Conservation (phyloP, 2,797 vertebrate genomes). For the Cichlasoma orientale region DNA sequence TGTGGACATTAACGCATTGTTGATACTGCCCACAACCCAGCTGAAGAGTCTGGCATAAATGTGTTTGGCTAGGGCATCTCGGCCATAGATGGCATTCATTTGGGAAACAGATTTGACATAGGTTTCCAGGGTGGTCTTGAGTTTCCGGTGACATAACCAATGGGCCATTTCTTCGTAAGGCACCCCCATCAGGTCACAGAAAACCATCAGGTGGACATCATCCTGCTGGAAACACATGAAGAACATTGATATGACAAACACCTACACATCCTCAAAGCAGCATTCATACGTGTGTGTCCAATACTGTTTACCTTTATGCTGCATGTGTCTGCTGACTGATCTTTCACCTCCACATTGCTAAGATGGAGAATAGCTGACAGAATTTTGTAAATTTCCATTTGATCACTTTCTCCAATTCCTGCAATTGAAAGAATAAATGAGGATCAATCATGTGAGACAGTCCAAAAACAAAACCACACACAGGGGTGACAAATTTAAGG, state of each 20-base stretch:
- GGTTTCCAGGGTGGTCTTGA: slow-evolving; percentile 90
- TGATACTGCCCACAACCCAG: slow-evolving; percentile 92
- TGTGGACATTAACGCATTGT: slow-evolving; percentile 86
- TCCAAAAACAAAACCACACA: not conserved
- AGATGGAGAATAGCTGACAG: slow-evolving; percentile 95
- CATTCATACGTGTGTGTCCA: not conserved
- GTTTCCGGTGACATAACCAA: slow-evolving; percentile 95
- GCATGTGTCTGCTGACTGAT: slow-evolving; percentile 88
- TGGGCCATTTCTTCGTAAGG: slow-evolving; percentile 91
- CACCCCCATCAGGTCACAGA: slow-evolving; percentile 93
- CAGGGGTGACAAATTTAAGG: not conserved
- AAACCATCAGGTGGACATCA: slow-evolving; percentile 85
- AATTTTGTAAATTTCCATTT: slow-evolving; percentile 93
- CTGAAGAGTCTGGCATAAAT: slow-evolving; percentile 92
- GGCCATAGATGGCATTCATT: slow-evolving; percentile 87
- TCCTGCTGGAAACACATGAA: slow-evolving; percentile 82
- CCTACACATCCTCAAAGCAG: not conserved
- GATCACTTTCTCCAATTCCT: slow-evolving; percentile 90
- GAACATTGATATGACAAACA: not conserved
- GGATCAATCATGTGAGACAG: not conserved
- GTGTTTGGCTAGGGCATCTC: slow-evolving; percentile 94
- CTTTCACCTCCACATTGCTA: slow-evolving; percentile 90
- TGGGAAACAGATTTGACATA: slow-evolving; percentile 91
- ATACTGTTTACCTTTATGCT: slow-evolving; percentile 82
- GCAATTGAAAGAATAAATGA: not conserved